phyloP scores from a whole-genome alignment of 1,140 invertebrate genomes.

The Brachionus sp. region DNA sequence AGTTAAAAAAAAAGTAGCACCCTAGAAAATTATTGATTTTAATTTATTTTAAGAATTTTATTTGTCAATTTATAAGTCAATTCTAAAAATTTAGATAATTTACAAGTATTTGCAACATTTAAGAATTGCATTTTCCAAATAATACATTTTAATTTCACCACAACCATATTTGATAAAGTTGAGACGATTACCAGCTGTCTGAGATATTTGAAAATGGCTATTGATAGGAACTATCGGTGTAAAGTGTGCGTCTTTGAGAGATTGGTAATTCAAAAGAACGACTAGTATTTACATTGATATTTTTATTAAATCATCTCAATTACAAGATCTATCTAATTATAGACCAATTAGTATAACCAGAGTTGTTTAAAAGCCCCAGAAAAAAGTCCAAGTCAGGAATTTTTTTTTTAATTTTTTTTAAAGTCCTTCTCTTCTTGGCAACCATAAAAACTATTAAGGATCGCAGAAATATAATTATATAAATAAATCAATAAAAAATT shows the following conservation, averaged over 20 bases:
- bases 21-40: neutral
- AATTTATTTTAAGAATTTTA: neutral
- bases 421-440: no score
- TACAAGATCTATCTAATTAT: no score
- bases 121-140: neutral
- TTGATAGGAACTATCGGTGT: neutral
- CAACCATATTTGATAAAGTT: slow-evolving; percentile 21
- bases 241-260: neutral
- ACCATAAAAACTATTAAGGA: no score
- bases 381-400: no score
- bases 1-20: neutral
- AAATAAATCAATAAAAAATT: no score
- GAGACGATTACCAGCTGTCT: neutral
- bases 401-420: no score
- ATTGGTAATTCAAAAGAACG: neutral
- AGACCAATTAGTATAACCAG: no score
- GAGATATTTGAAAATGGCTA: neutral
- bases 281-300: no score
- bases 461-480: no score
- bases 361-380: no score
- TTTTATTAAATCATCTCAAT: no score
- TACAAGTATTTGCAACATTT: neutral
- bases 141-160: neutral
- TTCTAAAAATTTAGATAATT: neutral
- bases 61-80: neutral